Percentiles rank a stretch among this genome's conserved stretches.
phyloP scores from a whole-genome alignment of 2,888 invertebrate species.

The Tetranychus truncatus region DNA sequence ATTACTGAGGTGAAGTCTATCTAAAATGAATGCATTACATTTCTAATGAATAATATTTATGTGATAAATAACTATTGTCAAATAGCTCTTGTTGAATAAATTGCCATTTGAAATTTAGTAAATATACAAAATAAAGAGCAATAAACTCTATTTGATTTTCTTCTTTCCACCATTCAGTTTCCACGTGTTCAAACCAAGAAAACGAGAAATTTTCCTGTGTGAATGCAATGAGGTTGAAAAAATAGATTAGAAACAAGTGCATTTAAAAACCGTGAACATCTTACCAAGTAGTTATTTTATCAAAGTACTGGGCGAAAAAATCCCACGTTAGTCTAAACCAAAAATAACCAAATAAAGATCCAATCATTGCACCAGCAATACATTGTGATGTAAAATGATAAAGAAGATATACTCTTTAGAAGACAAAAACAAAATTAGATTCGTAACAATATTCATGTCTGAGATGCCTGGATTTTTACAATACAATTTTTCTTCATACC shows the following conservation, averaged over 20 bases:
- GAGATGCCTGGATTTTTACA: neutral
- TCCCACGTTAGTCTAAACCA: neutral
- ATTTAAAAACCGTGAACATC: neutral
- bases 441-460: neutral
- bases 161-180: neutral
- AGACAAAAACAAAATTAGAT: conserved; percentile 3
- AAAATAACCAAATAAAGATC: neutral
- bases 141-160: no score
- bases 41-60: no score
- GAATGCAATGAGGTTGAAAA: no score
- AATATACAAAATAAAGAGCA: no score
- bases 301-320: neutral
- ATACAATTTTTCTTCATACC: neutral
- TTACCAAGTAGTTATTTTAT: neutral
- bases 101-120: no score
- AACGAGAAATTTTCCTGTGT: neutral
- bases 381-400: conserved; percentile 21
- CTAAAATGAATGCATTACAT: no score
- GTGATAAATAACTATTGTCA: no score
- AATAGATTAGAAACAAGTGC: neutral
- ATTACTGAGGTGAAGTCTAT: no score
- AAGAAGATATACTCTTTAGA: conserved; percentile 18
- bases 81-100: no score
- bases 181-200: neutral
- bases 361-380: conserved; percentile 1